Evolutionary conservation across 2,888 invertebrate species (phyloP).

Genomic region (Drosophila cracens): DNA sequence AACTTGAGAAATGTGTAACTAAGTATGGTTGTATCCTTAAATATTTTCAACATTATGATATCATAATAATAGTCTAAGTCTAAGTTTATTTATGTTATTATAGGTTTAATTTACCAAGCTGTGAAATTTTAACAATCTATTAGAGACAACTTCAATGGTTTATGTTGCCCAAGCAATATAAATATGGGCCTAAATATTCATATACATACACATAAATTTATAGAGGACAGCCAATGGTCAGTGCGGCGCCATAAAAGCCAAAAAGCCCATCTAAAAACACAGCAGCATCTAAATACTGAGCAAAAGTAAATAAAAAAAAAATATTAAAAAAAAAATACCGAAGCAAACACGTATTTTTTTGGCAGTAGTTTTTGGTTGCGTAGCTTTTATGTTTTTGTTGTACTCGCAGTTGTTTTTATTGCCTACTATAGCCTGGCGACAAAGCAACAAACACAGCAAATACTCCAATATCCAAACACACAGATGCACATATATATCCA

Average conservation of each 20-base stretch:
- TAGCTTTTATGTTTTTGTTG: constrained; percentile 49
- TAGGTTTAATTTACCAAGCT: not conserved
- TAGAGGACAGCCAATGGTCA: constrained; percentile 47
- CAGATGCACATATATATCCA: constrained; percentile 1
- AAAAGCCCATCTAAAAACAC: constrained; percentile 43
- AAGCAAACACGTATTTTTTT: constrained; percentile 57
- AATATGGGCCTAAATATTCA: constrained; percentile 7
- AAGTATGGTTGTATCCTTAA: not conserved
- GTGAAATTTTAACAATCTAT: constrained; percentile 12
- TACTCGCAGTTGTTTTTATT: constrained; percentile 57
- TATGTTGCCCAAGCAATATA: constrained; percentile 23
- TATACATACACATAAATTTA: constrained; percentile 7
- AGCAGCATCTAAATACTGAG: constrained; percentile 61
- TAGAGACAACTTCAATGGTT: constrained; percentile 11
- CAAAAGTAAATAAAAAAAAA: constrained; percentile 48
- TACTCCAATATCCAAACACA: constrained; percentile 26
- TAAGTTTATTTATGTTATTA: not conserved
- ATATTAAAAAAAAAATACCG: constrained; percentile 38
- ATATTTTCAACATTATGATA: not conserved
- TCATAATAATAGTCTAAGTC: not conserved
- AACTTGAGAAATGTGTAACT: constrained; percentile 31
- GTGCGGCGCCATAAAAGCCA: constrained; percentile 43
- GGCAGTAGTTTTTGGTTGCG: constrained; percentile 69
- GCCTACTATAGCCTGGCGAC: constrained; percentile 61
- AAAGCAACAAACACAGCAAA: constrained; percentile 57